These are phyloP conservation scores for Burhinus bistriatus DNA, from an alignment of 2,113 vertebrate genomes.

Conservation along the genomic window DNA sequence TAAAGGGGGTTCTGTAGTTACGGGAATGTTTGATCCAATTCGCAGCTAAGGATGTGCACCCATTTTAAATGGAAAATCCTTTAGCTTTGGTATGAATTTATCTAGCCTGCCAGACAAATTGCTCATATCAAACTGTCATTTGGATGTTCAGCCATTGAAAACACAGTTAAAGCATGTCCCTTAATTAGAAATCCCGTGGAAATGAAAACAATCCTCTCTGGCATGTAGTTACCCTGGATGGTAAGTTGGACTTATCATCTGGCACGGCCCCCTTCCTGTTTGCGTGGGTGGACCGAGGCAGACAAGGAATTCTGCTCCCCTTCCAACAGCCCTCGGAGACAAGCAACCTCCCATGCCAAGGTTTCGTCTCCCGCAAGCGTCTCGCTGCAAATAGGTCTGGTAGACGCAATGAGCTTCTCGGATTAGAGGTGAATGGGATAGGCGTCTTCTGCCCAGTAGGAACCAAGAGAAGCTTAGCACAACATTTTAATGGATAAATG, in stretches of 20 bases:
- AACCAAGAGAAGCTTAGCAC: not conserved
- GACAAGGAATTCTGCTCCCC: constrained; percentile 35
- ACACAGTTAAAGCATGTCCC: constrained; percentile 36
- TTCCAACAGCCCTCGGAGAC: constrained; percentile 24
- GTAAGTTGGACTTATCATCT: constrained; percentile 24
- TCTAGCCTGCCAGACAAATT: constrained; percentile 45
- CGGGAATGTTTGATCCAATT: not conserved
- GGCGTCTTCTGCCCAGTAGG: not conserved
- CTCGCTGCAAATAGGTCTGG: not conserved
- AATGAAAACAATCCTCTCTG: constrained; percentile 48
- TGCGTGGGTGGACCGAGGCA: not conserved
- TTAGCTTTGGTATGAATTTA: constrained; percentile 59
- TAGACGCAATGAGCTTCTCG: not conserved
- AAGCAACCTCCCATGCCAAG: constrained; percentile 41
- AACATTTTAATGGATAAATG: not conserved
- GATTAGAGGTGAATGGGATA: not conserved
- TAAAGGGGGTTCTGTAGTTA: constrained; percentile 32
- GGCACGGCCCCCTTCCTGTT: constrained; percentile 31
- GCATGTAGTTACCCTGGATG: constrained; percentile 36
- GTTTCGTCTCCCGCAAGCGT: not conserved
- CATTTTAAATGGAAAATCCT: constrained; percentile 60
- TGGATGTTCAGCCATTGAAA: constrained; percentile 51
- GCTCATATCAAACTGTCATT: constrained; percentile 60
- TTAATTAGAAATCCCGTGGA: constrained; percentile 44
- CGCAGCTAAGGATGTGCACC: constrained; percentile 31